Base-by-base conservation (phyloP, 2,888 invertebrate species). In the Tyria jacobaeae region DNA sequence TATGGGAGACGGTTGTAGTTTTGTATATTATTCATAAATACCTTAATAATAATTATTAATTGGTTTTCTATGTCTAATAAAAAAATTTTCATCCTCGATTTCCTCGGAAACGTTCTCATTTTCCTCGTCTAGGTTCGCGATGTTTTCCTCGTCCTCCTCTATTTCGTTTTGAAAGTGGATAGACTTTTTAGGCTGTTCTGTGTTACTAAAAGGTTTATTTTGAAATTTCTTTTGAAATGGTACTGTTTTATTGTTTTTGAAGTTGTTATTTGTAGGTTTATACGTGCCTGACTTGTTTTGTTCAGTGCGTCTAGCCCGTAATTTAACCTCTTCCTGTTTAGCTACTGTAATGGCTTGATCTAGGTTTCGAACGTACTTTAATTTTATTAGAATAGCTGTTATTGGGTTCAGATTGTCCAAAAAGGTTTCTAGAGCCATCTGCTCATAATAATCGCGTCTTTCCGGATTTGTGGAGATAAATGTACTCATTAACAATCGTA, bases 391-490 rank as follows among this genome's bases (percentile, higher is more conserved):
- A 7, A 74, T 57, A 10, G 75, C 60, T 17, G 62, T 73, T 1
- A 76, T 70, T 1, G 75, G 76, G 9, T 76, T 70, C 14, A 77
- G 0, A 39, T 69, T 70, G 6, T 74, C 69, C 15, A 79, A 15
- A 0, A 71, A 76, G 0, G 60, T 62, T 15, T 68, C 64, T 0
- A 73, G 39, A 1, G 71, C 73, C 67, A 75, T 70, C 62, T 75
- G 68, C 9, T 76, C 70, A 7, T 76, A 75, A 24, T 61, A 68
- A 1, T 17, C 14, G 0, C 57, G 34, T 55, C 63, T 73, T 0
- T 35, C 14, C 0, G 67, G 62, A 66, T 31, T 21, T 51, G 31
- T 57, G 53, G 57, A 34, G 64, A 12, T 1, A 10, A 2, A 14
- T 1, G 15, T 17, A 7, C 31, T 31, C n/a, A n/a, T n/a, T n/a